Evolutionary conservation across 2,888 invertebrate genomes (phyloP).

Genomic region (Nemotelus pantherinus): DNA sequence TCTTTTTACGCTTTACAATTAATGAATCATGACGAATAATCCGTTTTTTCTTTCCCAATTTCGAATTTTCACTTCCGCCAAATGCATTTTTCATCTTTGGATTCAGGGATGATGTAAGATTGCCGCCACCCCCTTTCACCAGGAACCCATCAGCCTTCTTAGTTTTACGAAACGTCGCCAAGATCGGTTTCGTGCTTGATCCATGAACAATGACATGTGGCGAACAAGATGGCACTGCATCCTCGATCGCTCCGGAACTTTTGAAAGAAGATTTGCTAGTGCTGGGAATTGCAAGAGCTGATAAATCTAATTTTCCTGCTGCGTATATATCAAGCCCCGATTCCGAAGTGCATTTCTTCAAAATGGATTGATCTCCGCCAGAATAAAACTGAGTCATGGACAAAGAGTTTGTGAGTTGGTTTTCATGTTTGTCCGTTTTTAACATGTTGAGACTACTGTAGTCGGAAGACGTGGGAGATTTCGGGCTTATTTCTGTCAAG

Average conservation of each 20-base stretch:
- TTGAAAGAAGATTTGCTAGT: slow-evolving; percentile 18
- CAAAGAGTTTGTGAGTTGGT: background rate
- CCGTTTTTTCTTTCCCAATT: slow-evolving; percentile 45
- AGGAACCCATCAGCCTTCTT: slow-evolving; percentile 26
- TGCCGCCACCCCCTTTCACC: slow-evolving; percentile 1
- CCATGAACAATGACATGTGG: slow-evolving; percentile 23
- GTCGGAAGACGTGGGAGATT: background rate
- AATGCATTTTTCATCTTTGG: slow-evolving; percentile 40
- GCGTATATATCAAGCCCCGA: slow-evolving; percentile 28
- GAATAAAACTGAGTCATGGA: slow-evolving; percentile 29
- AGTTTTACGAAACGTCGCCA: slow-evolving; percentile 39
- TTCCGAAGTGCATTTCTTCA: slow-evolving; percentile 40
- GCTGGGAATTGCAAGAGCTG: background rate
- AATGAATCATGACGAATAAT: slow-evolving; percentile 44
- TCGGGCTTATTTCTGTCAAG: background rate
- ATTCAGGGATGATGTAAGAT: background rate
- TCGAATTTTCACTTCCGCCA: slow-evolving; percentile 46
- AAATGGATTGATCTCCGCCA: background rate
- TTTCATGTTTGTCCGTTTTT: background rate
- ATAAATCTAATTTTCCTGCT: background rate
- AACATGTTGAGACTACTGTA: background rate
- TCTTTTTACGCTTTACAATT: slow-evolving; percentile 47
- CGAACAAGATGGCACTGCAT: slow-evolving; percentile 16
- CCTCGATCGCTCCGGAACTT: slow-evolving; percentile 13
- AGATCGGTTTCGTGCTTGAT: slow-evolving; percentile 18